Conservation (phyloP, 2,113 vertebrate genomes). For the Crotalus helleri region DNA sequence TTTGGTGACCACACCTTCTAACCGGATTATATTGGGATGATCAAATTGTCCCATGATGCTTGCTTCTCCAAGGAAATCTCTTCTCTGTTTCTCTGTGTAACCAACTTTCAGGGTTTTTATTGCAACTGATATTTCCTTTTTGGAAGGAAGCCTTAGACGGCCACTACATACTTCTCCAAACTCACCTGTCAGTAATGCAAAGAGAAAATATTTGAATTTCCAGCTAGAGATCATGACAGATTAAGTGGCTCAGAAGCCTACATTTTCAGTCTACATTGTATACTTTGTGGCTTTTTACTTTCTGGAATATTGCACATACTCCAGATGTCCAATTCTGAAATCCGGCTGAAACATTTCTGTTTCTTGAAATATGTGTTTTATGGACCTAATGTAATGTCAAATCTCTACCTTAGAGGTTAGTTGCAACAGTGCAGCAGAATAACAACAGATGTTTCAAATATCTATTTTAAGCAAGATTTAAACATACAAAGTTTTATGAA, state of each 20-base stretch:
- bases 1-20: constrained; percentile 96
- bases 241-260: not conserved
- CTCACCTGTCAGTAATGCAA: constrained; percentile 76
- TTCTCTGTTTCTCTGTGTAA: constrained; percentile 94
- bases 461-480: not conserved
- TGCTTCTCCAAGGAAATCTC: constrained; percentile 93
- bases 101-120: constrained; percentile 97
- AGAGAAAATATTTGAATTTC: not conserved
- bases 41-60: constrained; percentile 99
- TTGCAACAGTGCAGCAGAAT: not conserved
- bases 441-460: not conserved
- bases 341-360: not conserved
- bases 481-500: not conserved
- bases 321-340: not conserved
- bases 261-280: not conserved
- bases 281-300: not conserved
- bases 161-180: constrained; percentile 98
- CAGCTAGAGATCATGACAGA: not conserved
- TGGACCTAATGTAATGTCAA: not conserved
- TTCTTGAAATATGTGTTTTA: not conserved
- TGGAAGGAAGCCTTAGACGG: constrained; percentile 89
- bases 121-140: constrained; percentile 97
- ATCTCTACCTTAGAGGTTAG: not conserved
- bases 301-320: not conserved
- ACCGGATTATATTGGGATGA: constrained; percentile 94